These are phyloP conservation scores for Natator depressus DNA, from an alignment of 2,113 vertebrate genomes.

Conservation along the genomic window DNA sequence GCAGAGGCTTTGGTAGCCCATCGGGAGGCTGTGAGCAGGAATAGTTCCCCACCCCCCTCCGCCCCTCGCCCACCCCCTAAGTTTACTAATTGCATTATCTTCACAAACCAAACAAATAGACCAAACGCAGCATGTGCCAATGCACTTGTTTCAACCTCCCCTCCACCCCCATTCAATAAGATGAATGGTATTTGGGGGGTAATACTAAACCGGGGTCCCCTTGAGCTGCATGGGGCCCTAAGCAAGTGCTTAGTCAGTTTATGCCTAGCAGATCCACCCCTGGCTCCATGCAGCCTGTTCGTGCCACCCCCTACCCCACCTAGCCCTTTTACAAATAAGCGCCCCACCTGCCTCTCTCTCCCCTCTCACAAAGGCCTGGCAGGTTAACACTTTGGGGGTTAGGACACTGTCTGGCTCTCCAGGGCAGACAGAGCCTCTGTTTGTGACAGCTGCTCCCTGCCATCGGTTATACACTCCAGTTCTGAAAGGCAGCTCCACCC, in stretches of 20 bases:
- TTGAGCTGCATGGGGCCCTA: neutral
- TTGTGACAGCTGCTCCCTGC: conserved; percentile 65
- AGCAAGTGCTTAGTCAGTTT: neutral
- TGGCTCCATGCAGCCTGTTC: neutral
- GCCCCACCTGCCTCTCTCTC: neutral
- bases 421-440: neutral
- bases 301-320: conserved; percentile 26
- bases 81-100: neutral
- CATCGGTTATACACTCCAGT: conserved; percentile 42
- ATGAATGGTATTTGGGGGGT: neutral
- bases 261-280: neutral
- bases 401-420: neutral
- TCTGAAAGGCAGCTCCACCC: neutral
- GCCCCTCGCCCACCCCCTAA: neutral
- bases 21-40: neutral
- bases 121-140: neutral
- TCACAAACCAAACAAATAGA: neutral
- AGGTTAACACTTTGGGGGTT: neutral
- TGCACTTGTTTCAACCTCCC: neutral
- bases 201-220: neutral
- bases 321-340: neutral
- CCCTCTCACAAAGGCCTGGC: neutral
- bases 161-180: too few species aligned
- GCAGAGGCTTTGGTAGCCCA: neutral
- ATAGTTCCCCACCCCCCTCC: neutral